A percentile compares a stretch with the other conserved stretches of the same genome.
phyloP scores from a whole-genome alignment of 2,888 invertebrate species.

The Torymus aiolomorphi region DNA sequence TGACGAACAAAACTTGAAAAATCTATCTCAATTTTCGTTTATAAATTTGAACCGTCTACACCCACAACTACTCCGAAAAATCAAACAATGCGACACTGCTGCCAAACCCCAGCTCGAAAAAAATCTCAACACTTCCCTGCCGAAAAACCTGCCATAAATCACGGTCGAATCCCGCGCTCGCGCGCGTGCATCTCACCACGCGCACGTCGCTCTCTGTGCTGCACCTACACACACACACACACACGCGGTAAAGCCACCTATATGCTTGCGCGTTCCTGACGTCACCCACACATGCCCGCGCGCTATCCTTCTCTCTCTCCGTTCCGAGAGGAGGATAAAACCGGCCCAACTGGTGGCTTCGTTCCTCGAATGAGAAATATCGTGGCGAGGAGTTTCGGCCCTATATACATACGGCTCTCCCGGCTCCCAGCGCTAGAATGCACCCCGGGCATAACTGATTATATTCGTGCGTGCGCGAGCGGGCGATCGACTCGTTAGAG shows the following conservation, averaged over 20 bases:
- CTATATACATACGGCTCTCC: neutral
- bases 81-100: no score
- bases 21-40: no score
- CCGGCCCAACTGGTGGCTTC: constrained; percentile 73
- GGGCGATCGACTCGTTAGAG: no score
- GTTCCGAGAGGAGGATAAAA: constrained; percentile 67
- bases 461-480: neutral
- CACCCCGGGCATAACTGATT: constrained; percentile 25
- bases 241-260: constrained; percentile 11
- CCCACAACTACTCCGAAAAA: no score
- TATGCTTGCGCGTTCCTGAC: neutral
- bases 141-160: no score
- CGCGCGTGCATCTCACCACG: neutral
- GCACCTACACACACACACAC: neutral
- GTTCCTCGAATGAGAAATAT: constrained; percentile 67
- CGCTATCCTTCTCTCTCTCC: no score
- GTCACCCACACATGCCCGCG: constrained; percentile 10
- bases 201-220: constrained; percentile 13
- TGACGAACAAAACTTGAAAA: no score
- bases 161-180: no score
- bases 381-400: constrained; percentile 48
- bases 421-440: no score
- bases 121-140: no score
- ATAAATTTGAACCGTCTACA: no score
- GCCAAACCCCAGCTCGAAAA: no score